Evolutionary conservation across 2,113 vertebrate species (phyloP), one percentile per base, ranked within the genome.

Genomic region (Triplophysa siluroides): DNA sequence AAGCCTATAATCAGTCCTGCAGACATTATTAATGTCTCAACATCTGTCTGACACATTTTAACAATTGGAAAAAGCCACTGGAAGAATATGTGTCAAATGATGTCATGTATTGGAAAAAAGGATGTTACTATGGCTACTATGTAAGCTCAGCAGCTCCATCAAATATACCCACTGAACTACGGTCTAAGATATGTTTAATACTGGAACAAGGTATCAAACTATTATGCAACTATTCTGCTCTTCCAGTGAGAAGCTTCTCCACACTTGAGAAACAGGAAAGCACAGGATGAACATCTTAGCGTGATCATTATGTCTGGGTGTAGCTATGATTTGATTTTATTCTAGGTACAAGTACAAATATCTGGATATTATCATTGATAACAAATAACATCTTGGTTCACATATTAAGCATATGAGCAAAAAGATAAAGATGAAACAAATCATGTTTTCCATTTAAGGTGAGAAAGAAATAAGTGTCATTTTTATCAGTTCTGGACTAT

Each of bases 101-200:
- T 78, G n/a, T 78, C 6, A 78, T 78, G 33, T 45, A 68, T 78
- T 68, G 64, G 21, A 60, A 10, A 60, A 10, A 24, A 23, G 33
- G 1, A 41, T 21, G 52, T 56, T 38, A 12, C 19, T 33, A n/a
- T 54, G 45, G 24, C n/a, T 71, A 45, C 43, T 45, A 2, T 45
- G 50, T 24, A 16, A 71, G 70, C 52, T 72, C 52, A 73, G 21
- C 41, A 75, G 21, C 13, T 75, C 21, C 56, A 75, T 75, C 13
- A 62, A 24, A 75, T 62, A 75, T 62, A 41, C 13, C 56, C 72
- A 47, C 13, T 62, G 61, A 75, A 62, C 24, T 16, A 58, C 65
- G 8, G 6, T 75, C 24, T 16, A 58, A 76, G 8, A 7, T 45
- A n/a, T 8, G 18, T 75, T 45, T 61, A 61, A 26, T 75, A n/a